Evolutionary conservation across 2,113 vertebrate species (phyloP), one percentile per base, ranked within the genome.

Genomic region (Verasper variegatus): DNA sequence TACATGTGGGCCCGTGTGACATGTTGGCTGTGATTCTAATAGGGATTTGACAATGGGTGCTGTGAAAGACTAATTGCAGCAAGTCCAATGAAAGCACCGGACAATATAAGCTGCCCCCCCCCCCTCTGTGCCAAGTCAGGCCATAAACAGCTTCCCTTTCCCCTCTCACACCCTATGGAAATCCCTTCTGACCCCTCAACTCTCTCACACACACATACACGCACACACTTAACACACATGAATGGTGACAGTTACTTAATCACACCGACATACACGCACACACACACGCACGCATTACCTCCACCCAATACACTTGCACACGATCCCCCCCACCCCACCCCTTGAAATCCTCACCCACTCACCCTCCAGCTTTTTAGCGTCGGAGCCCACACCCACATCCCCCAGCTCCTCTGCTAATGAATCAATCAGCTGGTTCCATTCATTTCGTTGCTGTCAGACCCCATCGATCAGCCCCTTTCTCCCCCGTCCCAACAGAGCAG

Each of bases 351-450:
- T 68, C 42, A 78, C 42, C 66, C 64, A 49, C 54, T 24, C 56
- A 86, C 45, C 56, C 68, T 18, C 54, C 35, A 1, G 18, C 58
- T 71, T 87, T 4, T 37, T 57, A 66, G 81, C 83, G 89, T 88
- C 86, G 84, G 68, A 63, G 68, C 73, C 68, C 56, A 26, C 69
- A 54, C 86, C 71, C 68, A 68, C 78, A 65, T 71, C 67, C 71
- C 71, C 79, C 80, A 63, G 40, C 71, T 61, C 55, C 56, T 60
- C 74, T 67, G 71, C 85, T 89, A 90, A 93, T 93, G 87, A 93
- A 91, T 92, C 90, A 91, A 89, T 92, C 86, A 86, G 89, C 86
- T 80, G 88, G 78, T 89, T 88, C 89, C 87, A 87, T 92, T 89
- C 82, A 86, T 91, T 86, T 88, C 65, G 68, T 45, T 83, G 80